Evolutionary conservation across 2,797 vertebrate species (phyloP).

Genomic region (Brachymystax lenok): DNA sequence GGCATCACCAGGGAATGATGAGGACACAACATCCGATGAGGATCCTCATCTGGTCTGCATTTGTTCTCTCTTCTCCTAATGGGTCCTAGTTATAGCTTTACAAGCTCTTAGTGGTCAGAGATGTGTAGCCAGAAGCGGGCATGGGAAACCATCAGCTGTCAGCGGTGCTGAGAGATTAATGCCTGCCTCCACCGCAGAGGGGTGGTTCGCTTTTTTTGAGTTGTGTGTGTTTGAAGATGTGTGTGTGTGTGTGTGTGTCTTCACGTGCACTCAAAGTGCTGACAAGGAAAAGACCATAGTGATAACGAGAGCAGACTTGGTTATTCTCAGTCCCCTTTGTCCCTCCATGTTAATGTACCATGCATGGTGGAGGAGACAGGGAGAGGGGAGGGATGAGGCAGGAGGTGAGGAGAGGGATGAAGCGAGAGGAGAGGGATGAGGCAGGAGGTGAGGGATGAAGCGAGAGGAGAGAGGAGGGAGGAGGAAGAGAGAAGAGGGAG

Average conservation of each 20-base stretch:
- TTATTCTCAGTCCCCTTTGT: background rate
- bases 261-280: background rate
- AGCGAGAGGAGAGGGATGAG: background rate
- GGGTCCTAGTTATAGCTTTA: background rate
- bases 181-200: background rate
- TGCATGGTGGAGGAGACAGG: background rate
- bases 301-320: background rate
- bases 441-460: no score
- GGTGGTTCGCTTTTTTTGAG: background rate
- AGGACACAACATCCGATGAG: background rate
- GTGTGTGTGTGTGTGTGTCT: background rate
- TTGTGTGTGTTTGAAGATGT: constrained; percentile 1
- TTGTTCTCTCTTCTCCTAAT: background rate
- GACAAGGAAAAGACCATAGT: background rate
- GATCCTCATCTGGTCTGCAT: constrained; percentile 10
- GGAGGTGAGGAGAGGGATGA: accelerated
- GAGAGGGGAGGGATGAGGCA: no score
- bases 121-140: background rate
- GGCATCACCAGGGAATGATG: background rate
- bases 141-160: constrained; percentile 1
- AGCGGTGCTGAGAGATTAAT: background rate
- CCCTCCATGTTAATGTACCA: background rate
- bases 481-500: background rate
- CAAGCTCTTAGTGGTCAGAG: background rate
- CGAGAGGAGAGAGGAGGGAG: no score